phyloP scores from a whole-genome alignment of 1,140 invertebrate species.

The Telenomus remus region DNA sequence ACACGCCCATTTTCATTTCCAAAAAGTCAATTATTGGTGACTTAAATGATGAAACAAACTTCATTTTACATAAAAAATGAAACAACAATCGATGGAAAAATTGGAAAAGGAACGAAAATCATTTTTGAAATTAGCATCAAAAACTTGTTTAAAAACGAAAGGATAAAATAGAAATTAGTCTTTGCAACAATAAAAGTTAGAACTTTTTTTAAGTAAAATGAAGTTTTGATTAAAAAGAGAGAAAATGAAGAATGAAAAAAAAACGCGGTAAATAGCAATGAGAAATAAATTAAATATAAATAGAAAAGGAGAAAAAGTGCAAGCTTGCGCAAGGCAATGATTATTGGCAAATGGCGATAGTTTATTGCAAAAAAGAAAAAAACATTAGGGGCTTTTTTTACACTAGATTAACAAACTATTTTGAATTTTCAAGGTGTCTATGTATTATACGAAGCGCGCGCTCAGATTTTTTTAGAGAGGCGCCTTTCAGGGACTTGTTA shows the following conservation, averaged over 20 bases:
- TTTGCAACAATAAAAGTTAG: too few species aligned
- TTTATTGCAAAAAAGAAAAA: too few species aligned
- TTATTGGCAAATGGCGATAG: slow-evolving; percentile 44
- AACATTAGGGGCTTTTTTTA: slow-evolving; percentile 55
- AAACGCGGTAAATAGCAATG: slow-evolving; percentile 3
- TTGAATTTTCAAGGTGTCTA: slow-evolving; percentile 55
- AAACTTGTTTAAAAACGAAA: too few species aligned
- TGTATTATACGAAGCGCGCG: slow-evolving; percentile 50
- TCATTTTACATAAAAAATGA: slow-evolving; percentile 2
- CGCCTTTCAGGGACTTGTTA: slow-evolving; percentile 60
- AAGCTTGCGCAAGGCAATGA: slow-evolving; percentile 23
- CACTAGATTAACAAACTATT: slow-evolving; percentile 52
- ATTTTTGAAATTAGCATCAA: too few species aligned
- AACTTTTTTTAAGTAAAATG: too few species aligned
- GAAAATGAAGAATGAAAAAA: not conserved
- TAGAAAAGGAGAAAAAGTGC: slow-evolving; percentile 10
- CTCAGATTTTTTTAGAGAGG: slow-evolving; percentile 46
- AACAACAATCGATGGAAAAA: slow-evolving; percentile 4
- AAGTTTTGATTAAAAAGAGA: too few species aligned
- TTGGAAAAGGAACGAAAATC: slow-evolving; percentile 3
- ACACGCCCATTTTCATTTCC: slow-evolving; percentile 3
- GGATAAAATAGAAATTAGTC: too few species aligned
- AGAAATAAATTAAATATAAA: slow-evolving; percentile 1
- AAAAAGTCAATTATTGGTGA: slow-evolving; percentile 14
- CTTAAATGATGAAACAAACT: slow-evolving; percentile 1